Conservation (phyloP, 2,797 vertebrate genomes). For the Vespertilio murinus region DNA sequence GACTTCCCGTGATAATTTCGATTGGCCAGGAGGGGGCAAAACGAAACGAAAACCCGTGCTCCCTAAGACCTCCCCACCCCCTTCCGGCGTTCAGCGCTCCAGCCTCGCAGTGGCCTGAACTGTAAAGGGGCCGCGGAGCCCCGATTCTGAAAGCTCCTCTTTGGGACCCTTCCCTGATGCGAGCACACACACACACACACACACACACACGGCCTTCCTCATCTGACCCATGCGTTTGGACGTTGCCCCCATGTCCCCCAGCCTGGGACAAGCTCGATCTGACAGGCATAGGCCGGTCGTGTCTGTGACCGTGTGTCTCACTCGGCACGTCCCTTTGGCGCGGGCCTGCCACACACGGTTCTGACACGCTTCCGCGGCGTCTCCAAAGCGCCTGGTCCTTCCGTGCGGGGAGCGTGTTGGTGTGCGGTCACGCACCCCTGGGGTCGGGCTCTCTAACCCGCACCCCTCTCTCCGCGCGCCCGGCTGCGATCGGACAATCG, state of each 20-base stretch:
- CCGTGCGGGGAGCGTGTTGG: neutral
- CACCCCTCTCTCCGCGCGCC: neutral
- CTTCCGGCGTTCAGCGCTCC: neutral
- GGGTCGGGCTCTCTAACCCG: neutral
- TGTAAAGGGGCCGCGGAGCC: neutral
- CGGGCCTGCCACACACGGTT: neutral
- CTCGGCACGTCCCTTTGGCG: neutral
- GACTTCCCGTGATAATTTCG: neutral
- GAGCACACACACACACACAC: too few species aligned
- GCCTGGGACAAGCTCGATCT: neutral
- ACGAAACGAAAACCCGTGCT: too few species aligned
- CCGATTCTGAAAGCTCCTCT: neutral
- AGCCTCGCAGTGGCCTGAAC: neutral
- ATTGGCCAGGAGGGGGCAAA: too few species aligned
- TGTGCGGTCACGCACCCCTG: fast-evolving
- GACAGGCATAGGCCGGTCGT: neutral
- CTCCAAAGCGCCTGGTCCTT: neutral
- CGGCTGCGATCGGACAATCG: neutral
- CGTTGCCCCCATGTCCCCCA: neutral
- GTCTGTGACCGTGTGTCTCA: neutral
- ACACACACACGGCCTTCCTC: fast-evolving
- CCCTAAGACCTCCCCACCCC: too few species aligned
- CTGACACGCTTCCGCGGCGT: too few species aligned
- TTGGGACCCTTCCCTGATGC: neutral
- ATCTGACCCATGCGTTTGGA: neutral